Conservation (phyloP, 2,113 vertebrate species). For the Hassar affinis region DNA sequence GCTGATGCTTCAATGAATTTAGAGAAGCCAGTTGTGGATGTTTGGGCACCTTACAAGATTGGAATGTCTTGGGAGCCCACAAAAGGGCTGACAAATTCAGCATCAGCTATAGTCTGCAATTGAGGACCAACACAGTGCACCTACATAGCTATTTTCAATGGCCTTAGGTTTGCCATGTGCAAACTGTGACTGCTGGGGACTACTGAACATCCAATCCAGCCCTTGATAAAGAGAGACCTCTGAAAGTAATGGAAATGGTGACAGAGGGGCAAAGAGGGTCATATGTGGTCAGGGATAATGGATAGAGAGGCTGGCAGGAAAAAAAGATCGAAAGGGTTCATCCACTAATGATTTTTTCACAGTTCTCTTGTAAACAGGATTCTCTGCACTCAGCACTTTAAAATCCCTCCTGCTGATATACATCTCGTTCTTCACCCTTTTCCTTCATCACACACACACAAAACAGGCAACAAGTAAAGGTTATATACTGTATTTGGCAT, state of each 20-base stretch:
- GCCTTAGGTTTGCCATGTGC: background rate
- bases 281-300: constrained; percentile 40
- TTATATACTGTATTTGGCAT: constrained; percentile 41
- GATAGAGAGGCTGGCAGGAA: constrained; percentile 31
- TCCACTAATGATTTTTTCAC: constrained; percentile 49
- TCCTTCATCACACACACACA: background rate
- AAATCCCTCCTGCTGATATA: constrained; percentile 11
- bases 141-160: background rate
- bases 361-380: constrained; percentile 36
- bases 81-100: background rate
- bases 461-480: background rate
- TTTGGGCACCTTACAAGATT: background rate
- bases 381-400: constrained; percentile 12
- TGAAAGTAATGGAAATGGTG: constrained; percentile 13
- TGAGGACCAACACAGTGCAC: background rate
- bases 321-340: constrained; percentile 20
- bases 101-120: background rate
- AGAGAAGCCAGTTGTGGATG: background rate
- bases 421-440: background rate
- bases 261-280: constrained; percentile 17
- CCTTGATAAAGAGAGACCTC: background rate
- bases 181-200: background rate
- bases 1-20: background rate
- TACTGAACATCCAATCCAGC: background rate
- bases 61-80: background rate